Evolutionary conservation across 1,140 invertebrate species (phyloP), one percentile per base, ranked within the genome.

Genomic region (Drosophila prosaltans): DNA sequence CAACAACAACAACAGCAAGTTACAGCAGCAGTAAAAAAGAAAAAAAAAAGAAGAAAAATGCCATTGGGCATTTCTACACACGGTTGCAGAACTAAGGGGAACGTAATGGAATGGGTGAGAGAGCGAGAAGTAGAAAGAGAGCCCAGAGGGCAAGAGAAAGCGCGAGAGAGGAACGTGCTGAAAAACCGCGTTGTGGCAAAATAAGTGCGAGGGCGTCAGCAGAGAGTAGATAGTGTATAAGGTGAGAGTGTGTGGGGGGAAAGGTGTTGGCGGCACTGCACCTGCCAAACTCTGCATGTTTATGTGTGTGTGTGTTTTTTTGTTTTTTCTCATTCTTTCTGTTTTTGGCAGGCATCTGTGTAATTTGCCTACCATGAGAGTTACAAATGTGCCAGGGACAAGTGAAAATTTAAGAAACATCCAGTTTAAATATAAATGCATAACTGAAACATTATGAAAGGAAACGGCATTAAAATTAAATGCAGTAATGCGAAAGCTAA

Each of bases 121-220:
- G 21, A 51, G 26, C 8, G 45, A 51, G 21, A 9, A 51, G 45
- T 10, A 51, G 24, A 28, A 24, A 26, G 32, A 51, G 26, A 65
- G 7, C 6, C 6, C 7, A 16, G 16, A 45, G 16, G 65, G 72
- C 45, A 43, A 41, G 40, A 55, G 48, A 39, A 32, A 66, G 41
- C 55, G 30, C 51, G 41, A 51, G 55, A 57, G 21, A 58, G 57
- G 69, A 76, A 79, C 82, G 80, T 86, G 83, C 80, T 82, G 70
- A 69, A 86, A 88, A 86, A 80, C 83, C 83, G 63, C 83, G 70
- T 41, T 81, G 78, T 54, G 75, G 68, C 65, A 77, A 21, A 72
- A 41, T 69, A 73, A 73, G 67, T 62, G 54, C 48, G 69, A 76
- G 73, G 16, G 48, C 28, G 8, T 43, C 28, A 28, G 54, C 28